phyloP scores from a whole-genome alignment of 2,113 vertebrate species.

The Semicossyphus pulcher region DNA sequence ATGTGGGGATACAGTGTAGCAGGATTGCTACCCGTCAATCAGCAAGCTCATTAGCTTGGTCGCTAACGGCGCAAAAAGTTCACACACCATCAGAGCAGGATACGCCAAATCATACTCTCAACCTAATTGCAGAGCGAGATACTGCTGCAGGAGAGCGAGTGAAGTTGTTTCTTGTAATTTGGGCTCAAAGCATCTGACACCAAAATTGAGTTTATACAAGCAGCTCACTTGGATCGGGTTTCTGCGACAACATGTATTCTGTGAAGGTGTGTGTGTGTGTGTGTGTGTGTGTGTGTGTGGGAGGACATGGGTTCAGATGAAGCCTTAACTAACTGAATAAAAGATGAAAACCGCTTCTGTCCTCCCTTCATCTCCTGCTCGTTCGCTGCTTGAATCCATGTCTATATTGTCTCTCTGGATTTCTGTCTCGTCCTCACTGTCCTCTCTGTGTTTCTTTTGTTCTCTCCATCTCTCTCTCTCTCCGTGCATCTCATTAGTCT shows the following conservation, averaged over 20 bases:
- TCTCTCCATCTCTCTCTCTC: constrained; percentile 17
- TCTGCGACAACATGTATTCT: not conserved
- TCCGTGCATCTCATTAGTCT: constrained; percentile 37
- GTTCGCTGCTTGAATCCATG: constrained; percentile 29
- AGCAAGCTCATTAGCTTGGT: not conserved
- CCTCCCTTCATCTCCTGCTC: constrained; percentile 52
- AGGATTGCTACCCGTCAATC: not conserved
- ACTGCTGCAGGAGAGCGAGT: not conserved
- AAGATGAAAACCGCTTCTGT: constrained; percentile 63
- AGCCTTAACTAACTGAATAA: constrained; percentile 59
- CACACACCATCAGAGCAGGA: not conserved
- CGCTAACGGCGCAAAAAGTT: not conserved
- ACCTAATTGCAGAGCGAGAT: not conserved
- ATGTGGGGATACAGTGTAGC: not conserved
- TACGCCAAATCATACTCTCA: not conserved
- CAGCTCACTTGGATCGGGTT: not conserved
- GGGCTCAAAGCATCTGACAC: not conserved
- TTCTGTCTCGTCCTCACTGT: constrained; percentile 30
- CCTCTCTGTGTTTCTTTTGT: constrained; percentile 22
- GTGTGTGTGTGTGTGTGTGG: constrained; percentile 9
- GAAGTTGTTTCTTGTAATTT: not conserved
- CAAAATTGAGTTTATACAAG: not conserved
- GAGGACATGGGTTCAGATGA: constrained; percentile 44
- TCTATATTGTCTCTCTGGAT: constrained; percentile 36
- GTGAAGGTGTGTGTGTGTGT: constrained; percentile 12